Evolutionary conservation across 2,888 invertebrate genomes (phyloP).

Genomic region (Podotricha telesiphe): DNA sequence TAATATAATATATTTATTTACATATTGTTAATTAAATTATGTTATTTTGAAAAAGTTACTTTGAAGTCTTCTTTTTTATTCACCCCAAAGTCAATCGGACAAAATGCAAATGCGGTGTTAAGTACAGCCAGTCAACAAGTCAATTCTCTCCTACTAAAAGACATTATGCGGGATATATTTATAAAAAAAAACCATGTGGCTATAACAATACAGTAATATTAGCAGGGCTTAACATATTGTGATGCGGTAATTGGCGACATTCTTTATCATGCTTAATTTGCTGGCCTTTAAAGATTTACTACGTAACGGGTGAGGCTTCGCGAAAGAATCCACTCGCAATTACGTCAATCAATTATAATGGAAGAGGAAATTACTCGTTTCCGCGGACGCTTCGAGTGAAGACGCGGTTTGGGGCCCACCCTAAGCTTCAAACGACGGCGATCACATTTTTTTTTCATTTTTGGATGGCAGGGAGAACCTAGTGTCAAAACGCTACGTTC

Average conservation of each 20-base stretch:
- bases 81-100: no score
- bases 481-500: no score
- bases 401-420: slow-evolving; percentile 39
- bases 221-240: slow-evolving; percentile 9
- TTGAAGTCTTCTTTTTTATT: no score
- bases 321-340: slow-evolving; percentile 76
- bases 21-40: not conserved
- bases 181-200: not conserved
- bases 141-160: no score
- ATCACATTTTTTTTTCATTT: no score
- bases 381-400: slow-evolving; percentile 66
- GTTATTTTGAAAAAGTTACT: not conserved
- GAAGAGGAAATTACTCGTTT: slow-evolving; percentile 79
- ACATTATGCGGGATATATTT: no score
- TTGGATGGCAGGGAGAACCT: no score
- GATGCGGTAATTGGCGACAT: slow-evolving; percentile 14
- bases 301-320: slow-evolving; percentile 31
- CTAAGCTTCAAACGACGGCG: slow-evolving; percentile 6
- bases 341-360: slow-evolving; percentile 82
- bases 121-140: not conserved
- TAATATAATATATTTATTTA: not conserved
- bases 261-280: slow-evolving; percentile 8
- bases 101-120: not conserved
- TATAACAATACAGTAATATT: not conserved
- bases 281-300: slow-evolving; percentile 20